Evolutionary conservation across 2,113 vertebrate genomes (phyloP).

Genomic region (Felis chaus): DNA sequence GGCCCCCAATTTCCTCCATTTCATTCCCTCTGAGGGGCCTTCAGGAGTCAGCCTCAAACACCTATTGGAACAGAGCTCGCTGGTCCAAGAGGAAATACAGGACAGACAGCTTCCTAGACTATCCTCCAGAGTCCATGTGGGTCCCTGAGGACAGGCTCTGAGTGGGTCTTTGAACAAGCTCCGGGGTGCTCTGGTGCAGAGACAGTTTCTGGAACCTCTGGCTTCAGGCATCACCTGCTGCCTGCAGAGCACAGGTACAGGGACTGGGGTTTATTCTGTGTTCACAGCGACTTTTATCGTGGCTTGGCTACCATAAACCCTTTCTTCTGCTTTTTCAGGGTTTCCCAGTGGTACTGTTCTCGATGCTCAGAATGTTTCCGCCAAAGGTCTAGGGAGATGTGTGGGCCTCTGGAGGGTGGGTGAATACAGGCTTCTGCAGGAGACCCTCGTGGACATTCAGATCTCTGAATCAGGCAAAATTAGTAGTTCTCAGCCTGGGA

Average conservation of each 20-base stretch:
- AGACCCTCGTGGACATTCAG: background rate
- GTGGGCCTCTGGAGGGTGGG: background rate
- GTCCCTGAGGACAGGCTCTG: fast-evolving
- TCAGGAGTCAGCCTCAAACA: background rate
- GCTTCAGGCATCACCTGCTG: background rate
- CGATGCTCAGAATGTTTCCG: background rate
- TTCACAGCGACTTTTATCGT: fast-evolving
- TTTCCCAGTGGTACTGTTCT: background rate
- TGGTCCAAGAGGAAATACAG: background rate
- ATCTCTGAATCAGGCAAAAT: background rate
- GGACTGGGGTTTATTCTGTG: background rate
- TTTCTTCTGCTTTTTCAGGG: background rate
- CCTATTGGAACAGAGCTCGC: background rate
- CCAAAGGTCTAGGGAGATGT: background rate
- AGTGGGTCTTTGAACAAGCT: background rate
- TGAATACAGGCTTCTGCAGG: too few species aligned
- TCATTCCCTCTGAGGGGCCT: background rate
- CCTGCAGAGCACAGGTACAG: background rate
- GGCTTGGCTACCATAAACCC: background rate
- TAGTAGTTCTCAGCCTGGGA: background rate
- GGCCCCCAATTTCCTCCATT: background rate
- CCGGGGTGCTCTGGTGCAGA: fast-evolving
- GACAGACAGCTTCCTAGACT: background rate
- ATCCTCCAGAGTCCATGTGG: background rate
- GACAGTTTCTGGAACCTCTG: background rate